Evolutionary conservation across 2,888 invertebrate species (phyloP), one percentile per base, ranked within the genome.

Genomic region (Cheilosia impressa): DNA sequence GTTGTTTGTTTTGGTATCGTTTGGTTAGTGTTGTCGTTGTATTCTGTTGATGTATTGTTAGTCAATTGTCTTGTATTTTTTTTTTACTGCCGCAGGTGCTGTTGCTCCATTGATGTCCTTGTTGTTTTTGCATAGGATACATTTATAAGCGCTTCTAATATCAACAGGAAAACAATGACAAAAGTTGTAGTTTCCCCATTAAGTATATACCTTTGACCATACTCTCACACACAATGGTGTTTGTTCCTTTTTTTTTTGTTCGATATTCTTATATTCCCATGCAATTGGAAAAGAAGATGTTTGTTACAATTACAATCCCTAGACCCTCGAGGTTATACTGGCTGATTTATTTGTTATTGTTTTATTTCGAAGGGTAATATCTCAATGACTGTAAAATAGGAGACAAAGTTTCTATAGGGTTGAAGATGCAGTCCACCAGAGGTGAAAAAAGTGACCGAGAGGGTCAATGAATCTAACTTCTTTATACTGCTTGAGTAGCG

Each of bases 41-140:
- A 34, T 53, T 58, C 27, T 24, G 55, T 55, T 63, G 45, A 38
- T 65, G 55, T 66, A 78, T 66, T 78, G 77, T 65, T 72, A 82
- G 71, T 82, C 77, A 72, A 82, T 82, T 72, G 82, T 68, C 47
- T 82, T 60, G 60, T 68, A 24, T 69, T 62, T 52, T 53, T 22
- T 65, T 22, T 68, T 68, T 47, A 47, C 45, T 63, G 31, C 38
- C 34, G 41, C 31, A 43, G 55, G 38, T 77, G 34, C 13, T 45
- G 66, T 31, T 58, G 24, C n/a, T 63, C 31, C 13, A 22, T 65
- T 13, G 69, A 53, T 50, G 38, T 57, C 34, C 34, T 38, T 43
- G 63, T 24, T 57, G 15, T 15, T 24, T 31, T 43, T 50, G 31
- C 17, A 43, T 27, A n/a, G 7, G 2, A 19, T 27, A 17, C 9